Conservation (phyloP, 2,797 vertebrate species). For the Micropoecilia bifurca region DNA sequence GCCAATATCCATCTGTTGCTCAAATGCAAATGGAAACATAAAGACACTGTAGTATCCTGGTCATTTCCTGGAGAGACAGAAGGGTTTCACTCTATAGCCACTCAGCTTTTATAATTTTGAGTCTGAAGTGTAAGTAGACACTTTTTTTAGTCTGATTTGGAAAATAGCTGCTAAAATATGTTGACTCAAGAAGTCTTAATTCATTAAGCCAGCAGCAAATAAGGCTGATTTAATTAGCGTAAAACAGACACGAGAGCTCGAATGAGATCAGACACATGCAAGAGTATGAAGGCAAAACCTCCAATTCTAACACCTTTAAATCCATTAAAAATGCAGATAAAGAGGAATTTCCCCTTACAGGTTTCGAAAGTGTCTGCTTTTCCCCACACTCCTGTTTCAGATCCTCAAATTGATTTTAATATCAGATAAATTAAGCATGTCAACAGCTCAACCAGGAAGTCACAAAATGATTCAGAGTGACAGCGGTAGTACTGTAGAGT, state of each 20-base stretch:
- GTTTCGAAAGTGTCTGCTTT: neutral
- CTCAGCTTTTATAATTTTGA: neutral
- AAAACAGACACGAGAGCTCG: neutral
- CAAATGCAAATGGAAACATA: neutral
- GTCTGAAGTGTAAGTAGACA: neutral
- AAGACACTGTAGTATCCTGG: neutral
- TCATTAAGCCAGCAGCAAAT: neutral
- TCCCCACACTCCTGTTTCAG: neutral
- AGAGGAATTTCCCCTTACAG: neutral
- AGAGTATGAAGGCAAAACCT: neutral
- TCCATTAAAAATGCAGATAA: neutral
- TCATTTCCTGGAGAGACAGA: neutral
- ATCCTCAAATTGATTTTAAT: neutral
- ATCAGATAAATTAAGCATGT: neutral
- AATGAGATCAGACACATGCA: neutral
- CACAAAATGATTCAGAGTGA: neutral
- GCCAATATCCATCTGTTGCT: neutral
- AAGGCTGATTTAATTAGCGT: neutral
- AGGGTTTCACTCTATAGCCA: neutral
- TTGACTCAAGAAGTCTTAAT: neutral
- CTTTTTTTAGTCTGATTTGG: neutral
- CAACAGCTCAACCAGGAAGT: neutral
- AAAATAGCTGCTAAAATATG: neutral
- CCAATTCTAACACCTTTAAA: neutral
- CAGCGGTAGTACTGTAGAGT: neutral